Base-by-base conservation (phyloP, 2,888 invertebrate species). In the Andrena camellia region DNA sequence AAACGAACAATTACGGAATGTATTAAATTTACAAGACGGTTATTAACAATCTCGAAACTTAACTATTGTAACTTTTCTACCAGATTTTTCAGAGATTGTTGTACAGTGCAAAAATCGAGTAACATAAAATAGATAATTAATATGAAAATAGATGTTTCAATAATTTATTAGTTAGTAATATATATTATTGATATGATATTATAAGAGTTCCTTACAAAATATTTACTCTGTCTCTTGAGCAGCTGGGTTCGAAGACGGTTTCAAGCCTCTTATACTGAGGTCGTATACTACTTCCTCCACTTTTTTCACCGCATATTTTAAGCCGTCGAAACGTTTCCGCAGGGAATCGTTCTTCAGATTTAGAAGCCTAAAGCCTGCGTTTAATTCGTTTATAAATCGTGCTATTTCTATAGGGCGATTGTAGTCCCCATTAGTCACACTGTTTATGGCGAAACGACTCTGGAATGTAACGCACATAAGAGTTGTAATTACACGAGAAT, bases 271-370 rank as follows among this genome's bases (percentile, higher is more conserved):
- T 86, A 98, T 97, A 83, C 97, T 97, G 57, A 98, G 95, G 92
- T 98, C 98, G 90, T 98, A 98, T 0, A 97, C 98, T 0, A 98
- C 97, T 93, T 98, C 98, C 92, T 99, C 99, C 20, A 98, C 97
- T 94, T 98, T 99, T 94, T 98, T 98, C 29, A 98, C 97, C 92
- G 98, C 98, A 92, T 99, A 99, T 87, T 98, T 97, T 2, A 99
- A 94, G 0, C 96, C 97, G 94, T 99, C 98, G 90, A 97, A 98
- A 17, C 97, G 95, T 92, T 98, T 98, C 70, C 98, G 95, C 2
- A 99, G 94, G 6, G 96, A 96, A 92, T 98, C 98, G 94, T 99
- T 99, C 94, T 99, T 99, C 68, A 99, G 95, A 92, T 98, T 99
- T 17, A 99, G 94, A 76, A 98, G 94, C 91, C 98, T 96, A 93